Conservation (phyloP, 2,797 vertebrate genomes). For the Coracias cyanogaster region DNA sequence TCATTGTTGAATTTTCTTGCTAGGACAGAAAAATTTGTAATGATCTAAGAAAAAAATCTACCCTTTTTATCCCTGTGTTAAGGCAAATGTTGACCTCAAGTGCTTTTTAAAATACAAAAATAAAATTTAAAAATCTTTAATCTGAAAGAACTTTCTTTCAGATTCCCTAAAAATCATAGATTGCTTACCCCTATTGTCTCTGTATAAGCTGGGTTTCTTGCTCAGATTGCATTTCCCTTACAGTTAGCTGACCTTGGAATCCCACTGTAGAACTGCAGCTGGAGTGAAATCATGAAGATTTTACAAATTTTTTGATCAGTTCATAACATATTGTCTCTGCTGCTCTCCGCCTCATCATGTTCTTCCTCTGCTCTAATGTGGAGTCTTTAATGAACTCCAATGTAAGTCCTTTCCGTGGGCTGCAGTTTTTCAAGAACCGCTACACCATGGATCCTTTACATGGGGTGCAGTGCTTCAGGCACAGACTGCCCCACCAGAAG, state of each 20-base stretch:
- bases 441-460: neutral
- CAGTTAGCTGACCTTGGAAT: no score
- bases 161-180: no score
- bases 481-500: neutral
- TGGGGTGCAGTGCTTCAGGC: neutral
- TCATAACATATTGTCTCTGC: neutral
- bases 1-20: neutral
- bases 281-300: no score
- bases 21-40: neutral
- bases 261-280: no score
- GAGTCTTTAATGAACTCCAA: neutral
- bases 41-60: neutral
- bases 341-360: accelerated
- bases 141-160: no score
- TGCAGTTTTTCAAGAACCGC: neutral
- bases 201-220: no score
- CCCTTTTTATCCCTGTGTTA: neutral
- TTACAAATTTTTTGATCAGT: no score
- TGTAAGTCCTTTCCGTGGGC: neutral
- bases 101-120: no score
- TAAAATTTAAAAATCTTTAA: no score
- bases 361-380: neutral
- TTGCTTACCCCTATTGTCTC: no score
- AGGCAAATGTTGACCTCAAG: neutral
- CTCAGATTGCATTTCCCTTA: no score